phyloP scores from a whole-genome alignment of 1,140 invertebrate genomes.

The Diorhabda carinulata region DNA sequence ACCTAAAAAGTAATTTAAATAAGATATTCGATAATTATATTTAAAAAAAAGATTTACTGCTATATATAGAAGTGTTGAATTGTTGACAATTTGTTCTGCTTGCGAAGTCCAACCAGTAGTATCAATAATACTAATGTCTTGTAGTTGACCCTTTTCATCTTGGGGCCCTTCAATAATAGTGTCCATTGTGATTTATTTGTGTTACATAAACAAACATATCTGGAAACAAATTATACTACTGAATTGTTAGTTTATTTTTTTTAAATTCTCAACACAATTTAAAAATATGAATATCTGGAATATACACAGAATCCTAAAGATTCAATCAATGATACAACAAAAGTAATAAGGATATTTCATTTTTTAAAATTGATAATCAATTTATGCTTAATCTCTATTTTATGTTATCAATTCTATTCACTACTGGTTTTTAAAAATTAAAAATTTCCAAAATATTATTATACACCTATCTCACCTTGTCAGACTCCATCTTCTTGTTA shows the following conservation, averaged over 20 bases:
- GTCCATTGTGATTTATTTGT: slow-evolving; percentile 26
- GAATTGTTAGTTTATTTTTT: not conserved
- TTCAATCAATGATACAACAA: no score
- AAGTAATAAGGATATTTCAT: no score
- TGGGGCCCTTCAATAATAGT: slow-evolving; percentile 30
- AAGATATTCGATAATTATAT: not conserved
- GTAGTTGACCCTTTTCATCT: slow-evolving; percentile 20
- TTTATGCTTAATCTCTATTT: no score
- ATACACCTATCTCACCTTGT: no score
- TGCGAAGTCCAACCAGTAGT: slow-evolving; percentile 18
- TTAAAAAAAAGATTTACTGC: slow-evolving; percentile 34
- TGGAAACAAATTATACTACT: not conserved
- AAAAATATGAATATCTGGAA: no score
- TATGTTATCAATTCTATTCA: no score
- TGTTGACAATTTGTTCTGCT: slow-evolving; percentile 22
- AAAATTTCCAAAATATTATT: no score
- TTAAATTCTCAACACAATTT: no score
- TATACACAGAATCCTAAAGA: no score
- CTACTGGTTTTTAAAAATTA: no score
- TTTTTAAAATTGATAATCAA: no score
- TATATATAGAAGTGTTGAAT: slow-evolving; percentile 40
- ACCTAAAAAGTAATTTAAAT: slow-evolving; percentile 46
- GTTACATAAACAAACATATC: slow-evolving; percentile 12
- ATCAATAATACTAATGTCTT: slow-evolving; percentile 25
- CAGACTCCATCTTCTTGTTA: no score